A percentile compares a stretch with the other conserved stretches of the same genome.
These are phyloP conservation scores for Drosophila takahashii DNA, from an alignment of 1,140 invertebrate genomes.

Conservation along the genomic window DNA sequence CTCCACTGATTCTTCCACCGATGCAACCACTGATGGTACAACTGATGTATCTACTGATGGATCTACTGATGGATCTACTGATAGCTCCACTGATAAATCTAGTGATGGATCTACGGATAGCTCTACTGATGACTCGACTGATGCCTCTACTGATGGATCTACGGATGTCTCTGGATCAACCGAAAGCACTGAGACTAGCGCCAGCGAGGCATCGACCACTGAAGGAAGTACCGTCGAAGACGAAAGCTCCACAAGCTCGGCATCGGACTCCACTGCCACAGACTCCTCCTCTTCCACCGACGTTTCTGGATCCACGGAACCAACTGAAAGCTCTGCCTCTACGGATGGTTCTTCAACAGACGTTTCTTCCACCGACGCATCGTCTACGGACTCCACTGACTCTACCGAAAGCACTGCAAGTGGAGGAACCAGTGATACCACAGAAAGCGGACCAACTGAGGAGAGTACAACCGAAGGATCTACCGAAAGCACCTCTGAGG, in stretches of 20 bases:
- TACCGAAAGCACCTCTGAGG: conserved; percentile 44
- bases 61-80: conserved; percentile 20
- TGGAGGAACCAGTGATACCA: conserved; percentile 42
- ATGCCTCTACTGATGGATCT: conserved; percentile 20
- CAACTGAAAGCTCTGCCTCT: conserved; percentile 21
- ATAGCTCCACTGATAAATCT: conserved; percentile 6
- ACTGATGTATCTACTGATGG: conserved; percentile 18
- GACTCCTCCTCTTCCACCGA: conserved; percentile 38
- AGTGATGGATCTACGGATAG: conserved; percentile 5
- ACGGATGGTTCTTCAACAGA: conserved; percentile 16
- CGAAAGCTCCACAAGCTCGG: conserved; percentile 37
- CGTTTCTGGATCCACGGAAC: conserved; percentile 30
- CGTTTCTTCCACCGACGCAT: conserved; percentile 34
- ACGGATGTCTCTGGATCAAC: conserved; percentile 24
- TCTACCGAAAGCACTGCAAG: conserved; percentile 54
- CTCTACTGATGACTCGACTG: conserved; percentile 23
- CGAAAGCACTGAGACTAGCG: conserved; percentile 35
- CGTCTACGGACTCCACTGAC: conserved; percentile 33
- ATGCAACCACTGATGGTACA: conserved; percentile 12
- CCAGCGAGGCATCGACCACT: conserved; percentile 47
- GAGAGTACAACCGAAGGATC: conserved; percentile 35
- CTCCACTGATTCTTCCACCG: conserved; percentile 17
- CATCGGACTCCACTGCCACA: conserved; percentile 44
- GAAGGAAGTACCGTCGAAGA: conserved; percentile 53
- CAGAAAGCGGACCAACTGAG: conserved; percentile 35